Evolutionary conservation across 2,797 vertebrate genomes (phyloP).

Genomic region (Lacerta agilis): DNA sequence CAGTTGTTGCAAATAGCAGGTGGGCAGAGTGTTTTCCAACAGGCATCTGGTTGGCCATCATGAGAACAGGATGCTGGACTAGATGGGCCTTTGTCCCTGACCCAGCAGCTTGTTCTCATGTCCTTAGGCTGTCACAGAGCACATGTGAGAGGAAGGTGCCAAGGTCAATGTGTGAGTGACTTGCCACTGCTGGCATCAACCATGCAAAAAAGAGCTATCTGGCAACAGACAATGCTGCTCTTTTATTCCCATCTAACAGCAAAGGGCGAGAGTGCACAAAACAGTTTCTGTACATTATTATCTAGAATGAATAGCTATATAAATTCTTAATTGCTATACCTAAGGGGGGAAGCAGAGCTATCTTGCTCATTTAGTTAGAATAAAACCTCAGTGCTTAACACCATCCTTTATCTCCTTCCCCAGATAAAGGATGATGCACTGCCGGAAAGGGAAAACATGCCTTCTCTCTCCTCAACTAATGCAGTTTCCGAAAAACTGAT

Average conservation of each 20-base stretch:
- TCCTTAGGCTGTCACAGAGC: background rate
- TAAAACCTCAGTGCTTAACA: conserved; percentile 2
- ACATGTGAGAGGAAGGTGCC: background rate
- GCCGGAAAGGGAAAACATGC: background rate
- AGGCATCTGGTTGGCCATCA: no score
- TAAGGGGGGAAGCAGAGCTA: conserved; percentile 52
- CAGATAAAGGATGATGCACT: background rate
- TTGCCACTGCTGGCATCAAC: background rate
- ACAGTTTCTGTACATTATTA: conserved; percentile 60
- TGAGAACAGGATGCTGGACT: background rate
- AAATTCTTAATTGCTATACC: conserved; percentile 67
- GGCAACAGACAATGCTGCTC: conserved; percentile 10
- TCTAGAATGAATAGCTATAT: conserved; percentile 64
- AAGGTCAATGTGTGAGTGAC: background rate
- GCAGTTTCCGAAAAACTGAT: background rate
- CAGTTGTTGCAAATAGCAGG: no score
- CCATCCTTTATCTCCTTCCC: conserved; percentile 13
- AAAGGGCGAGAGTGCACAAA: conserved; percentile 57
- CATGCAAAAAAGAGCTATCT: background rate
- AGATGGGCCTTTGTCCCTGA: background rate
- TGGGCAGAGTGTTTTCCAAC: no score
- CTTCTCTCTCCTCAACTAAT: background rate
- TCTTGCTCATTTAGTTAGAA: conserved; percentile 54
- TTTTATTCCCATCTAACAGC: conserved; percentile 53
- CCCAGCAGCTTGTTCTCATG: background rate